Evolutionary conservation across 2,113 vertebrate genomes (phyloP), one percentile per base, ranked within the genome.

Genomic region (Chloebia gouldiae): DNA sequence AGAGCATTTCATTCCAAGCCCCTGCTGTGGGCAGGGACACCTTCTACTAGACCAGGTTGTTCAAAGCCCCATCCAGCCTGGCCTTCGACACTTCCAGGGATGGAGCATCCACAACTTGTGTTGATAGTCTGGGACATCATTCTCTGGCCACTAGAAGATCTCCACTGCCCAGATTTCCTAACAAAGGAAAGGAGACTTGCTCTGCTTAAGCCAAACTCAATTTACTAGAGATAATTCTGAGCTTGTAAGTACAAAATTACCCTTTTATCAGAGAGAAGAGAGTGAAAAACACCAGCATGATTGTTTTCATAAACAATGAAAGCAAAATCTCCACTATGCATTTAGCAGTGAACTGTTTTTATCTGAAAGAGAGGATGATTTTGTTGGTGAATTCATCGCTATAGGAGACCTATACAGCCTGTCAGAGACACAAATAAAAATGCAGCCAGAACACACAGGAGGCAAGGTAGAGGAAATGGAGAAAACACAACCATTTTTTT

Each of bases 291-390:
- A 90, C 25, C 61, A 44, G 33, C 0, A 0, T 68, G 80, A 59
- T 76, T 89, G 81, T 92, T 95, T 91, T 88, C 85, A 56, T 88
- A 90, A 93, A 90, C 78, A 95, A 86, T 90, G 71, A 64, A 95
- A 90, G 76, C 49, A 80, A 79, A 91, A 68, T 11, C 85, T 93
- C 92, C 44, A 60, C 49, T 57, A 30, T 0, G 0, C 35, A 25
- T 54, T 83, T 75, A 66, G 82, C 59, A 71, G 90, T 79, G 61
- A 92, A 35, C 73, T 59, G 73, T 72, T 92, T 80, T 83, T 39
- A 77, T 83, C 54, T 60, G 50, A 81, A 92, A 70, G 51, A 60
- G 75, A 47, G 49, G 79, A 92, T 83, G 68, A 94, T 83, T 91
- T 73, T 78, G 44, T 51, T 0, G 0, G 75, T 90, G 81, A 88